Conservation (phyloP, 1,140 invertebrate genomes). For the Bombyx mori region DNA sequence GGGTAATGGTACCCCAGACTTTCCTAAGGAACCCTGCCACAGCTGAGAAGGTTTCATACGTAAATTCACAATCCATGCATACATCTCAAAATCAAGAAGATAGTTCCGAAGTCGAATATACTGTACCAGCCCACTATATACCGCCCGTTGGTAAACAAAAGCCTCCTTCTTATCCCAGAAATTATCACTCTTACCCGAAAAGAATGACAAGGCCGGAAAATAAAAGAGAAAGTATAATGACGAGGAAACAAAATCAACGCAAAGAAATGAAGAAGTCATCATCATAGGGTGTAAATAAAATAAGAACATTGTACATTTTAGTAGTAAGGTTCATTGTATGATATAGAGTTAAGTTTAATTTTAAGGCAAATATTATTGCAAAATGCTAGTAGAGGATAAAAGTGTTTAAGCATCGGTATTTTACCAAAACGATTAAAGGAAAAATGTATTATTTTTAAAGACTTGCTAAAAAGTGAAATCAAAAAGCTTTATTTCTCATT, state of each 20-base stretch:
- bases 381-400: too few species aligned
- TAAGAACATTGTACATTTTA: too few species aligned
- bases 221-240: constrained; percentile 15
- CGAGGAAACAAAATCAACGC: constrained; percentile 29
- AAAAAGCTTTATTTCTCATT: too few species aligned
- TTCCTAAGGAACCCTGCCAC: constrained; percentile 34
- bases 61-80: constrained; percentile 40
- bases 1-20: constrained; percentile 55
- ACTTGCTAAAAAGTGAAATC: too few species aligned
- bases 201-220: constrained; percentile 38
- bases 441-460: too few species aligned
- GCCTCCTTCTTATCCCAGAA: constrained; percentile 31
- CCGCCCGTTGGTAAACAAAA: constrained; percentile 31
- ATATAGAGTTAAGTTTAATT: too few species aligned
- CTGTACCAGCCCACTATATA: constrained; percentile 24
- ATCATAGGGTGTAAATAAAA: not conserved
- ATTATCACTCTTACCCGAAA: constrained; percentile 46
- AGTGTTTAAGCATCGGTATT: too few species aligned
- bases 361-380: too few species aligned
- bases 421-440: too few species aligned
- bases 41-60: constrained; percentile 45
- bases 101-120: constrained; percentile 37
- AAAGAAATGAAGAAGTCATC: constrained; percentile 28
- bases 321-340: too few species aligned
- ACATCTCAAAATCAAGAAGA: constrained; percentile 31